These are phyloP conservation scores for Trichopria drosophilae DNA, from an alignment of 2,888 invertebrate species.

Conservation along the genomic window DNA sequence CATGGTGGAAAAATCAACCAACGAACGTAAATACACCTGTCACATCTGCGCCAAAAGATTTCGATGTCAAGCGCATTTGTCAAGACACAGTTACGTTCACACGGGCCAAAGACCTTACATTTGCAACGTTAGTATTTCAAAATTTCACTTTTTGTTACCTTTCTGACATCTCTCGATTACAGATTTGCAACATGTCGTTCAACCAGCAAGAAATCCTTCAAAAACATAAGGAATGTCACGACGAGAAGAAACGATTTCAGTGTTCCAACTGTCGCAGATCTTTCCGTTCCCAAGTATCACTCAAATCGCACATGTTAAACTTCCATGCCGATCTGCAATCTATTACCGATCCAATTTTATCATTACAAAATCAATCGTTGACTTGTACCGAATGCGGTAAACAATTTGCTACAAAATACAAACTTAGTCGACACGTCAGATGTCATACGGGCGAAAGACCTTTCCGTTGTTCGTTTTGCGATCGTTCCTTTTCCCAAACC, in stretches of 20 bases:
- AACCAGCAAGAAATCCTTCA: slow-evolving; percentile 52
- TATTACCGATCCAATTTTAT: slow-evolving; percentile 24
- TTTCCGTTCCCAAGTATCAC: slow-evolving; percentile 52
- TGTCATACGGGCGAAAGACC: slow-evolving; percentile 54
- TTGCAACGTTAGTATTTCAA: slow-evolving; percentile 54
- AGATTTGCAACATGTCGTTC: slow-evolving; percentile 54
- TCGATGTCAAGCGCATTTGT: slow-evolving; percentile 63
- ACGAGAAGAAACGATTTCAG: slow-evolving; percentile 49
- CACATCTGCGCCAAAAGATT: slow-evolving; percentile 62
- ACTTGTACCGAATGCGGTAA: slow-evolving; percentile 51
- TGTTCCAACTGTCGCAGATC: slow-evolving; percentile 53
- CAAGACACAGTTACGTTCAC: slow-evolving; percentile 63
- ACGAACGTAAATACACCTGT: slow-evolving; percentile 41
- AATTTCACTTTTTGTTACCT: not conserved
- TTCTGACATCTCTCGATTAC: slow-evolving; percentile 14
- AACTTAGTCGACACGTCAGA: slow-evolving; percentile 48
- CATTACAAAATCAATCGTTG: slow-evolving; percentile 35
- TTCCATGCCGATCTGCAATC: slow-evolving; percentile 44
- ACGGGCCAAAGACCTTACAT: slow-evolving; percentile 63
- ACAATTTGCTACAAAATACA: slow-evolving; percentile 53
- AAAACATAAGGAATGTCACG: slow-evolving; percentile 51
- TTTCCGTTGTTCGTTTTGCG: slow-evolving; percentile 49
- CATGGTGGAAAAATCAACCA: slow-evolving; percentile 29
- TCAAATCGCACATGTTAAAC: slow-evolving; percentile 53
- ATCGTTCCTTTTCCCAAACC: slow-evolving; percentile 52